These are phyloP conservation scores for Mamestra configurata DNA, from an alignment of 1,140 invertebrate genomes.

Conservation along the genomic window DNA sequence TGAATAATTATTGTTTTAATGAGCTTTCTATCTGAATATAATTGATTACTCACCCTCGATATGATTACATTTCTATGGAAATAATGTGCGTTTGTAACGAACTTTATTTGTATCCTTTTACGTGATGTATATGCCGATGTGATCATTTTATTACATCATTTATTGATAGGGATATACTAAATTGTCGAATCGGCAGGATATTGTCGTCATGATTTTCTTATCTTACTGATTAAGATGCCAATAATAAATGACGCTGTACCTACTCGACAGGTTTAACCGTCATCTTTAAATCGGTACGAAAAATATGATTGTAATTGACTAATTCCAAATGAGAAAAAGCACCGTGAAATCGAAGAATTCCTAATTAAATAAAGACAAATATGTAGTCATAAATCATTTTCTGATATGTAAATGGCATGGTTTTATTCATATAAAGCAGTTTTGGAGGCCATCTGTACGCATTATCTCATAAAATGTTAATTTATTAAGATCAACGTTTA, in stretches of 20 bases:
- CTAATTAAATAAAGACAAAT: background rate
- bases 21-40: slow-evolving; percentile 39
- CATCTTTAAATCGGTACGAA: no score
- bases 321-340: background rate
- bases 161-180: background rate
- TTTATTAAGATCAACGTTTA: background rate
- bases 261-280: no score
- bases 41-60: slow-evolving; percentile 25
- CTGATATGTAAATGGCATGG: no score
- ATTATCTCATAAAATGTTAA: background rate
- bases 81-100: background rate
- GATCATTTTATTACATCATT: background rate
- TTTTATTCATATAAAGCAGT: no score
- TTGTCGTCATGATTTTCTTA: background rate
- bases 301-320: background rate
- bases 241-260: slow-evolving; percentile 2
- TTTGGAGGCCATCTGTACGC: background rate
- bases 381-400: no score
- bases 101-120: slow-evolving; percentile 3
- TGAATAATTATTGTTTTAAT: slow-evolving; percentile 30
- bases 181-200: slow-evolving; percentile 3
- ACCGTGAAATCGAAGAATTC: background rate
- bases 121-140: slow-evolving; percentile 6
- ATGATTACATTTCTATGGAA: slow-evolving; percentile 27
- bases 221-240: background rate